Conservation (phyloP, 2,888 invertebrate species). For the Nomada flava region DNA sequence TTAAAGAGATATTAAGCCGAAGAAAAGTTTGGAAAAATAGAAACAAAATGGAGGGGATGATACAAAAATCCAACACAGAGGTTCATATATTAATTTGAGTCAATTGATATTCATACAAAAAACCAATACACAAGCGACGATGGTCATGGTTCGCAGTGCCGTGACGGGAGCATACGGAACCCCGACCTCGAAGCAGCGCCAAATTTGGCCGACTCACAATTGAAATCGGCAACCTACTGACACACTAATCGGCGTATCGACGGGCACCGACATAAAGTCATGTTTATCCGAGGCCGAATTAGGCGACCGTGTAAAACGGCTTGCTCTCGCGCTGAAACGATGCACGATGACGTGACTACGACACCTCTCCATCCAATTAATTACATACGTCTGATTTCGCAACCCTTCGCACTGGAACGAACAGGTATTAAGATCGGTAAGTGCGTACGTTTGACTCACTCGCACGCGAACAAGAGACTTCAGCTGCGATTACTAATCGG, state of each 20-base stretch:
- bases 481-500: too few species aligned
- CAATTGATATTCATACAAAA: neutral
- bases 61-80: too few species aligned
- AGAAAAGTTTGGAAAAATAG: too few species aligned
- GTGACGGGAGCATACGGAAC: conserved; percentile 47
- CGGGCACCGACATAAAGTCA: conserved; percentile 56
- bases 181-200: conserved; percentile 70
- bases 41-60: too few species aligned
- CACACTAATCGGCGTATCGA: conserved; percentile 71
- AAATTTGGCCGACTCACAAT: conserved; percentile 78
- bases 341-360: conserved; percentile 34
- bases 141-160: conserved; percentile 52
- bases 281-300: conserved; percentile 52
- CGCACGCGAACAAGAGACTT: too few species aligned
- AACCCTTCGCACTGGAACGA: conserved; percentile 21
- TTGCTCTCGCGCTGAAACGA: conserved; percentile 27
- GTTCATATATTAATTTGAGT: too few species aligned
- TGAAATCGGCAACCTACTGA: conserved; percentile 79
- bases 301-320: conserved; percentile 43
- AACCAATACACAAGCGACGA: neutral
- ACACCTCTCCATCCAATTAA: conserved; percentile 42
- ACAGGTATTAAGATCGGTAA: conserved; percentile 27
- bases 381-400: conserved; percentile 26
- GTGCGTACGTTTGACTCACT: conserved; percentile 8
- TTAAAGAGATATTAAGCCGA: too few species aligned